Base-by-base conservation (phyloP, 2,113 vertebrate species). In the Tylochromis polylepis region DNA sequence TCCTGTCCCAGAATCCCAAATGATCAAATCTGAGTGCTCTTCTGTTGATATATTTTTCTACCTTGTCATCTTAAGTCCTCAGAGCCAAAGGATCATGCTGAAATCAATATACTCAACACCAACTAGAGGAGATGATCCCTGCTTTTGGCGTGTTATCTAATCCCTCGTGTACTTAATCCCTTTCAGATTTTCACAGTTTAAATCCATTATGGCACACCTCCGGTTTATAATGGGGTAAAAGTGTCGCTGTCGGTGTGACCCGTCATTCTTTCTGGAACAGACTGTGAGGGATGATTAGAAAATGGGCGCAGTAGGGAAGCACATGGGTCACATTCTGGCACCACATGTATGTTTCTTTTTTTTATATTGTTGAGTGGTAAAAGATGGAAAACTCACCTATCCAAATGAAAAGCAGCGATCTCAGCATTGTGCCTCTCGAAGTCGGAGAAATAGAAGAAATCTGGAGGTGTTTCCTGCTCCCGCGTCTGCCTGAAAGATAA, bases 361-460 rank as follows among this genome's bases (percentile, higher is more conserved):
- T 82, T 67, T 70, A 43, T 43, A 70, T 70, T 41, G 41, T 49
- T 83, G 6, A 49, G 57, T 24, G 20, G 34, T 56, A 11, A 16
- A 81, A 84, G 22, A 31, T 8, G 46, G 9, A 51, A 77, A 67
- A 58, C 92, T 89, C 93, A 98, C 98, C 98, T 98, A 97, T 99
- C 99, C 93, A 99, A 95, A 93, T 99, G 99, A 95, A 99, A 99
- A 41, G 99, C 98, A 6, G 98, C 98, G 3, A 99, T 97, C 95
- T 99, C 99, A 3, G 99, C 97, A 5, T 99, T 99, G 92, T 99
- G 99, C 46, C 99, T 96, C 95, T 99, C 99, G 4, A 98, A 99
- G 96, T 99, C 99, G 0, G 99, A 99, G 96, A 99, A 99, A 90
- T 99, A 99, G 95, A 99, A 99, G 86, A 99, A 99, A 93, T 99